Evolutionary conservation across 2,888 invertebrate genomes (phyloP), one percentile per base, ranked within the genome.

Genomic region (Taphrorychus bicolor): DNA sequence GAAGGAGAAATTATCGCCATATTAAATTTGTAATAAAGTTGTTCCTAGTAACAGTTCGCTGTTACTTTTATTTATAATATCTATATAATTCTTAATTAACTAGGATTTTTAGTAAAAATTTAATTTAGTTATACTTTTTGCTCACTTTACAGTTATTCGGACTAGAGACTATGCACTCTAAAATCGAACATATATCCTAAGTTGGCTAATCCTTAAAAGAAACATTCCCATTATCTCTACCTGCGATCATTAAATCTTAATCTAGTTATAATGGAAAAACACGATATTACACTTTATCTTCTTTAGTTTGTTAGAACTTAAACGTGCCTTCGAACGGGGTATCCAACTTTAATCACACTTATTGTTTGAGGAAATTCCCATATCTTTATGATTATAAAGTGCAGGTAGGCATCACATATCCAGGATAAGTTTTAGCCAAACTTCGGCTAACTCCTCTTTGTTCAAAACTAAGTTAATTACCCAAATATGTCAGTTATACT

Each of bases 401-500:
- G 58, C 45, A 59, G 49, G 59, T 59, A 59, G 49, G 32, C 49
- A 49, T 49, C 59, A 59, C 17, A 59, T 58, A 58, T 58, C 7
- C 58, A 45, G 41, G 42, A 58, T 59, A 59, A 59, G 60, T 56
- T 63, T 68, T 54, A 68, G 18, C 48, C 40, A 59, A 68, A 68
- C 59, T 68, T 68, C 24, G 59, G 23, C 32, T 66, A 73, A 73
- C 73, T 75, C 73, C 71, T 70, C 66, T 72, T 63, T 66, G 70
- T 70, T 67, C 71, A 68, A 71, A 72, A 75, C 70, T 67, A 75
- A 73, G 73, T 76, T 76, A 77, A 77, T 78, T 75, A 77, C 76
- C 77, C 76, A 75, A 77, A 77, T 77, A 75, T 77, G 74, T 75
- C 73, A 73, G 73, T 72, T 72, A 73, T 70, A 72, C 45, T 61